A percentile compares a stretch with the other conserved stretches of the same genome.
Conservation (phyloP, 2,797 vertebrate genomes). For the Miichthys miiuy region DNA sequence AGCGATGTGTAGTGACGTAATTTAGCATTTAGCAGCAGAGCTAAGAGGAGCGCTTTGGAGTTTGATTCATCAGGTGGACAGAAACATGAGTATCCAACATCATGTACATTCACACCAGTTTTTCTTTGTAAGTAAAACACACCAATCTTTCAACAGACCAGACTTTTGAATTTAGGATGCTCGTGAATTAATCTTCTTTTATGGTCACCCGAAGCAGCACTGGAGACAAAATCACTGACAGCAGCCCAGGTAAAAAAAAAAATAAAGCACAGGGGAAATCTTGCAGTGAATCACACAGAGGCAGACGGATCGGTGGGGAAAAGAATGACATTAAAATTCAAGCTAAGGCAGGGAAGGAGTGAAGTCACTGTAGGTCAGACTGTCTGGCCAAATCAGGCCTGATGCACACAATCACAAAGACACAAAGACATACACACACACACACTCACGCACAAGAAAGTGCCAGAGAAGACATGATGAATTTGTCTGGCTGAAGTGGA, state of each 20-base stretch:
- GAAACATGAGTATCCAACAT: too few relatives aligned
- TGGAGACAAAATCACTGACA: background rate
- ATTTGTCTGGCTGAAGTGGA: conserved; percentile 51
- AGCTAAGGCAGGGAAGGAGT: conserved; percentile 9
- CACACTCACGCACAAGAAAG: background rate
- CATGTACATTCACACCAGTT: too few relatives aligned
- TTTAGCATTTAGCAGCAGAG: too few relatives aligned
- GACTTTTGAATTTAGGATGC: background rate
- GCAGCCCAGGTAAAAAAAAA: background rate
- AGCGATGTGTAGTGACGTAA: too few relatives aligned
- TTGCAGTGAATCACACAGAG: conserved; percentile 15
- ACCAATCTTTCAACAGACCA: background rate
- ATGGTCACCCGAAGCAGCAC: background rate
- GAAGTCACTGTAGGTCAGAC: conserved; percentile 48
- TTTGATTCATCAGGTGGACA: too few relatives aligned
- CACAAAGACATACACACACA: background rate
- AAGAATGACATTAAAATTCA: conserved; percentile 35
- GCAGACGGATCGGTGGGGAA: conserved; percentile 1
- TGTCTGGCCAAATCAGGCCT: conserved; percentile 41
- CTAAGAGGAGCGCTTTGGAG: too few relatives aligned
- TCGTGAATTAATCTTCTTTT: background rate
- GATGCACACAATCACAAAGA: conserved; percentile 17
- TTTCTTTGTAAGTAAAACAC: background rate
- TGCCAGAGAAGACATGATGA: conserved; percentile 34
- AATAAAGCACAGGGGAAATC: conserved; percentile 18